Percentiles rank a stretch among this genome's conserved stretches.
Conservation (phyloP, 2,888 invertebrate genomes). For the Troides helena region DNA sequence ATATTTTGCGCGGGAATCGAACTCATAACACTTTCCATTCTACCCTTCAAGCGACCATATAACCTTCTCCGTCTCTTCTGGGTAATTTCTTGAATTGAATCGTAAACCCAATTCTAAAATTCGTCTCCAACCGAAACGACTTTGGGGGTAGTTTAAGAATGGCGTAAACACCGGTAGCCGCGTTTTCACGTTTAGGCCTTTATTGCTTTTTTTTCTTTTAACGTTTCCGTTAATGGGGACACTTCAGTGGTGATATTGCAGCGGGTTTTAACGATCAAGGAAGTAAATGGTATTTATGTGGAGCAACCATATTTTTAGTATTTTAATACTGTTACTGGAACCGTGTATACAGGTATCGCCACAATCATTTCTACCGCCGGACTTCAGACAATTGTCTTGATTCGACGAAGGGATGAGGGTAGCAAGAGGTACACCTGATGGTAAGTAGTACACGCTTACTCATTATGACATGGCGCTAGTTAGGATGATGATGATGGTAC, state of each 20-base stretch:
- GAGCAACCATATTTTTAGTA: too few species aligned
- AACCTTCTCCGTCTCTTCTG: background rate
- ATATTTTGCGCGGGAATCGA: background rate
- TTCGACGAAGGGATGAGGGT: too few species aligned
- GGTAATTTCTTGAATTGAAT: background rate
- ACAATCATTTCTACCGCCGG: too few species aligned
- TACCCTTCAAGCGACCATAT: background rate
- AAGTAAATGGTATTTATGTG: too few species aligned
- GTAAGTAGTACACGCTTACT: too few species aligned
- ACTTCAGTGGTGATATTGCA: conserved; percentile 54
- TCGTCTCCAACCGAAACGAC: conserved; percentile 12
- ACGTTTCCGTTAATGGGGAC: conserved; percentile 62
- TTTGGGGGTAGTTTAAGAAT: conserved; percentile 15
- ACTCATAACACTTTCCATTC: background rate
- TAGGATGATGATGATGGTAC: too few species aligned
- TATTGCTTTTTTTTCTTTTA: conserved; percentile 46
- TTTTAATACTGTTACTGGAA: background rate
- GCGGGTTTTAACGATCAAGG: conserved; percentile 52
- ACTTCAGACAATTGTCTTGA: too few species aligned
- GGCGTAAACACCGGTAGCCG: conserved; percentile 34
- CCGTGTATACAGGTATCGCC: too few species aligned
- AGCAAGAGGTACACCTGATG: too few species aligned
- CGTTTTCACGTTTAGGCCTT: conserved; percentile 45
- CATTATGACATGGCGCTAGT: too few species aligned
- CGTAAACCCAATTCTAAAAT: conserved; percentile 18